Conservation (phyloP, 2,797 vertebrate genomes). For the Falco cherrug region DNA sequence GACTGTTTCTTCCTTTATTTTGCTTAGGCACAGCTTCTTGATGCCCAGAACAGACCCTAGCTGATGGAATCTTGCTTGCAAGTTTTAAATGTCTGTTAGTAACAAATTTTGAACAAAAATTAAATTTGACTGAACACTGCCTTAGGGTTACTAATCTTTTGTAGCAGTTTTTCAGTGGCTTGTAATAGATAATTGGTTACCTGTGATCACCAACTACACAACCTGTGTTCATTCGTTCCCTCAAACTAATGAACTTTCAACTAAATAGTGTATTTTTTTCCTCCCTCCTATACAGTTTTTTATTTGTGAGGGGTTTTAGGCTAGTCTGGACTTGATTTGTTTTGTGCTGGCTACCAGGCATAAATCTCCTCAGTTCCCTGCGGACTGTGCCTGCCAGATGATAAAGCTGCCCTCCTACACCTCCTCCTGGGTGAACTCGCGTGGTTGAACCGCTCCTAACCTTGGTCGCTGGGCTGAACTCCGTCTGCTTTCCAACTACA, state of each 20-base stretch:
- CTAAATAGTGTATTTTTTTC: not conserved
- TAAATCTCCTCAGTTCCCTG: not conserved
- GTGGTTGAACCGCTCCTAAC: not conserved
- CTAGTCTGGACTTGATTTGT: not conserved
- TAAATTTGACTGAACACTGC: not conserved
- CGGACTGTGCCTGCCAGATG: not conserved
- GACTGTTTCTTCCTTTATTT: not conserved
- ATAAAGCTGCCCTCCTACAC: not conserved
- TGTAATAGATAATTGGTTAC: not conserved
- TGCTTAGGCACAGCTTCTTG: not conserved
- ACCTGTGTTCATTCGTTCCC: not conserved
- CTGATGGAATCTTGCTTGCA: not conserved
- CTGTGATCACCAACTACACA: not conserved
- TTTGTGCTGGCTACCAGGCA: not conserved
- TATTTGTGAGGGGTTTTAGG: not conserved
- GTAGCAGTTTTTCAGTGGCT: not conserved
- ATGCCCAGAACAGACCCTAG: not conserved
- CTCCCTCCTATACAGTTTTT: not conserved
- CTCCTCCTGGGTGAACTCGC: not conserved
- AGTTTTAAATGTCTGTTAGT: not conserved
- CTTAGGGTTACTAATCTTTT: not conserved
- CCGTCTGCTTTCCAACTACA: not conserved
- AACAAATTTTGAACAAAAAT: not conserved
- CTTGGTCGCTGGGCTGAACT: not conserved
- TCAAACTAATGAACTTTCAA: not conserved